Conservation (phyloP, 2,113 vertebrate species). For the Sprattus sprattus region DNA sequence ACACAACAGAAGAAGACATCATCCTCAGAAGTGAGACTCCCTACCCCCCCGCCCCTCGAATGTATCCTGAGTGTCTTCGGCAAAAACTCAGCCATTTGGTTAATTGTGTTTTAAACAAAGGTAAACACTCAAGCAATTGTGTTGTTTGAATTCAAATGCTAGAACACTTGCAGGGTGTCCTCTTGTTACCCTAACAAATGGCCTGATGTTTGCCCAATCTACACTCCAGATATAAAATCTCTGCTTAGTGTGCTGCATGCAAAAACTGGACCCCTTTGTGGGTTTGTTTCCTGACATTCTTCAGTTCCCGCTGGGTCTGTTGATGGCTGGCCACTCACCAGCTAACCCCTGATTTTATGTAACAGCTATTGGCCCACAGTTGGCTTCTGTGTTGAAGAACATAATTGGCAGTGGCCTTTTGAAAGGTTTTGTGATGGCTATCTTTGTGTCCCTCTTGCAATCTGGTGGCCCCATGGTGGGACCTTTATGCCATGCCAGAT, state of each 20-base stretch:
- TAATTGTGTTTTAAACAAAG: not conserved
- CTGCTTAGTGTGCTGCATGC: not conserved
- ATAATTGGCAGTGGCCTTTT: not conserved
- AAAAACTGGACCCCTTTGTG: not conserved
- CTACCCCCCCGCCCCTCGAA: not conserved
- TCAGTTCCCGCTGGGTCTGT: not conserved
- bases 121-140: not conserved
- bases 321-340: conserved; percentile 5
- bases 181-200: not conserved
- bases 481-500: not conserved
- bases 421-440: not conserved
- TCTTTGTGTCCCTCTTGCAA: not conserved
- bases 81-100: not conserved
- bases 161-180: not conserved
- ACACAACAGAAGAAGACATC: not conserved
- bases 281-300: conserved; percentile 18
- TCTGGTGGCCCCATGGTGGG: not conserved
- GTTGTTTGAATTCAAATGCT: not conserved
- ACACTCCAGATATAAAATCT: not conserved
- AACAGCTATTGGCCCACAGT: not conserved
- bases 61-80: no score
- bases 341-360: not conserved
- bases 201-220: not conserved
- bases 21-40: not conserved
- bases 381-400: not conserved